phyloP scores from a whole-genome alignment of 1,140 invertebrate species.

The Antheraea pernyi region DNA sequence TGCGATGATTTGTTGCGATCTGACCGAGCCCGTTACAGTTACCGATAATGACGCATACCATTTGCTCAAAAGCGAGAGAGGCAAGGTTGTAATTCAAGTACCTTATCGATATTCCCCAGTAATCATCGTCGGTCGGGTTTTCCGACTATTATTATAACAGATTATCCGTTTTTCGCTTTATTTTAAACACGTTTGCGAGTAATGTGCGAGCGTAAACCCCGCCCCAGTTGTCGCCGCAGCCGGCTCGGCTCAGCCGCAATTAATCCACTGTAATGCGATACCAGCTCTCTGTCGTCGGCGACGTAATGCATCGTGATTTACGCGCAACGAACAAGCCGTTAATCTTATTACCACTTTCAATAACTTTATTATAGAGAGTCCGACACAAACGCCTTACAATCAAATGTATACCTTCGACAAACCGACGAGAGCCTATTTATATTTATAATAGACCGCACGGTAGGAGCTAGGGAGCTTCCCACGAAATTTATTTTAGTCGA shows the following conservation, averaged over 20 bases:
- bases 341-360: constrained; percentile 76
- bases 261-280: constrained; percentile 71
- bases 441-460: constrained; percentile 30
- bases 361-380: constrained; percentile 68
- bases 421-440: constrained; percentile 40
- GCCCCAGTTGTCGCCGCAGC: constrained; percentile 45
- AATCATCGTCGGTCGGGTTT: constrained; percentile 32
- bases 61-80: constrained; percentile 53
- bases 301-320: constrained; percentile 75
- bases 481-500: constrained; percentile 66
- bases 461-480: constrained; percentile 51
- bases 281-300: constrained; percentile 60
- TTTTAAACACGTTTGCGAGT: constrained; percentile 20
- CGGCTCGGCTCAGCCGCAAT: constrained; percentile 53
- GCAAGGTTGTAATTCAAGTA: constrained; percentile 42
- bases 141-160: background rate
- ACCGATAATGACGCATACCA: constrained; percentile 62
- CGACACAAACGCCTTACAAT: constrained; percentile 32
- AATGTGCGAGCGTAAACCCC: constrained; percentile 25
- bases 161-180: background rate
- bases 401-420: constrained; percentile 52
- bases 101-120: constrained; percentile 51
- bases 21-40: constrained; percentile 51
- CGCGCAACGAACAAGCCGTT: constrained; percentile 61
- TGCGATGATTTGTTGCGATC: constrained; percentile 60